These are phyloP conservation scores for Peromyscus leucopus DNA, from an alignment of 2,113 vertebrate genomes.

Conservation along the genomic window DNA sequence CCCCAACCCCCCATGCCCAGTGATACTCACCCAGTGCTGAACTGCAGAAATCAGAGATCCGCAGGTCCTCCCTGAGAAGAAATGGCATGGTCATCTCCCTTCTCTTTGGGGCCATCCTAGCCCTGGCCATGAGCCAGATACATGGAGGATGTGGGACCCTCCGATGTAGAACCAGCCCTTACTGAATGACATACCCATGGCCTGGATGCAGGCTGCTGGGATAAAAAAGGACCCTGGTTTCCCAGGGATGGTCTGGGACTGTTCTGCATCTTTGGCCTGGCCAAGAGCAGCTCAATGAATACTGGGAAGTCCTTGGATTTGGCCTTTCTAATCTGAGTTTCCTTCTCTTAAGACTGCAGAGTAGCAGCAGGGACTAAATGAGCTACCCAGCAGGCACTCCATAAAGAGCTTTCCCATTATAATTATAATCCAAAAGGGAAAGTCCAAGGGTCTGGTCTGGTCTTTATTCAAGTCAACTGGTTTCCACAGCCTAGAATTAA, in stretches of 20 bases:
- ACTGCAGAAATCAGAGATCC: conserved; percentile 88
- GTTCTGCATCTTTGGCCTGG: not conserved
- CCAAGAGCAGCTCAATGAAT: not conserved
- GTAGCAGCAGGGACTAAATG: accelerated
- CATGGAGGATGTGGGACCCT: not conserved
- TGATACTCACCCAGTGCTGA: conserved; percentile 87
- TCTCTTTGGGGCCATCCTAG: not conserved
- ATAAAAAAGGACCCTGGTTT: not conserved
- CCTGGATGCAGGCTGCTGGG: not conserved
- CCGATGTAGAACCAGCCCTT: not conserved
- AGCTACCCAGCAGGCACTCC: not conserved
- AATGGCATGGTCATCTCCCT: not conserved
- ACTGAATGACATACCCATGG: not conserved
- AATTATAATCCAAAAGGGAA: not conserved
- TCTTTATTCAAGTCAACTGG: not conserved
- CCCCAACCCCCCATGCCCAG: not conserved
- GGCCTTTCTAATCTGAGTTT: not conserved
- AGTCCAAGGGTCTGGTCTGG: not conserved
- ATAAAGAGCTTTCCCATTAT: not conserved
- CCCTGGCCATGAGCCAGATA: not conserved
- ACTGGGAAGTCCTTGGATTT: not conserved
- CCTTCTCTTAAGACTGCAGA: not conserved
- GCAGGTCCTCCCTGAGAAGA: conserved; percentile 88
- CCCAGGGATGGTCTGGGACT: not conserved
- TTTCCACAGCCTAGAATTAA: not conserved